phyloP scores from a whole-genome alignment of 2,797 vertebrate genomes.

The Catostomus latipinnis region DNA sequence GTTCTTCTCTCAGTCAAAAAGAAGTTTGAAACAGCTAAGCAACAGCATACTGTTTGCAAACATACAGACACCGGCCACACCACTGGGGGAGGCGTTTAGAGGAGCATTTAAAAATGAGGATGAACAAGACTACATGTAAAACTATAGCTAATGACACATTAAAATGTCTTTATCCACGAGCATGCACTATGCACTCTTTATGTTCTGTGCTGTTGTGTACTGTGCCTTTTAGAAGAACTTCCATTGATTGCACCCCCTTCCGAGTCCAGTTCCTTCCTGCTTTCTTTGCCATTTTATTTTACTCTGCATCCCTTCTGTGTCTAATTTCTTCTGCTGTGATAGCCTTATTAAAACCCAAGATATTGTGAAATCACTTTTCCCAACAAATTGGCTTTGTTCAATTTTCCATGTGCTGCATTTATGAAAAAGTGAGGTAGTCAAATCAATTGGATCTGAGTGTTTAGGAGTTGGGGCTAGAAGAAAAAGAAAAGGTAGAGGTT shows the following conservation, averaged over 20 bases:
- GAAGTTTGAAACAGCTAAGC: too few species aligned
- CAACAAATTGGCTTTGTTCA: background rate
- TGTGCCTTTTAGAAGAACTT: slow-evolving; percentile 35
- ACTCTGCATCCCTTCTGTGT: slow-evolving; percentile 2
- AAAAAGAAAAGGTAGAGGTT: slow-evolving; percentile 10
- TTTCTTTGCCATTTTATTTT: slow-evolving; percentile 16
- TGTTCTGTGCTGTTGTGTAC: slow-evolving; percentile 36
- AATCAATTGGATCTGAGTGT: slow-evolving; percentile 11
- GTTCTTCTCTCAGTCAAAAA: too few species aligned
- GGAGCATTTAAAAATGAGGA: too few species aligned
- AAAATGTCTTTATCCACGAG: background rate
- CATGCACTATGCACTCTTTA: slow-evolving; percentile 19
- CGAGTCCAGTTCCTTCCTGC: slow-evolving; percentile 8
- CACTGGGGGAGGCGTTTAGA: too few species aligned
- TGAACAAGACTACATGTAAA: too few species aligned
- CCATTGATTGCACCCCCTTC: slow-evolving; percentile 29
- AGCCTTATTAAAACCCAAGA: slow-evolving; percentile 32
- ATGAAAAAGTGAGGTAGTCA: slow-evolving; percentile 6
- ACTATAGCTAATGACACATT: too few species aligned
- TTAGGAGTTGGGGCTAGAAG: background rate
- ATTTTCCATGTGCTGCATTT: slow-evolving; percentile 26
- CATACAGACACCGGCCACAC: too few species aligned
- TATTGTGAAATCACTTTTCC: too few species aligned
- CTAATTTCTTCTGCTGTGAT: slow-evolving; percentile 21
- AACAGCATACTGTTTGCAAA: too few species aligned